Evolutionary conservation across 2,113 vertebrate species (phyloP), one percentile per base, ranked within the genome.

Genomic region (Lipotes vexillifer): DNA sequence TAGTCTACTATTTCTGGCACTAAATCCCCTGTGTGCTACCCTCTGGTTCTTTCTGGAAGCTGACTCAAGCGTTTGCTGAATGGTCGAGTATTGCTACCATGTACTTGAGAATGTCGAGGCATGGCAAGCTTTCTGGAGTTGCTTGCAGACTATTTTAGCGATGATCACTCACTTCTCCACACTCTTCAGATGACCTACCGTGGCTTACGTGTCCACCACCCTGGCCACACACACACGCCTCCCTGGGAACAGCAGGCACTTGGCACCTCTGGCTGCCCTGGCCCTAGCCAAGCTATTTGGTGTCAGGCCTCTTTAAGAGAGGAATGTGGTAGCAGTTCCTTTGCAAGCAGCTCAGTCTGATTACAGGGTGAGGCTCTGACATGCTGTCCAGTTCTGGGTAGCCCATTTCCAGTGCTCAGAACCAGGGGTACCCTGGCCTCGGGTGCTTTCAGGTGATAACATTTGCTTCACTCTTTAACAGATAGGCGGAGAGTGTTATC

Each of bases 371-470:
- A 95, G 65, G 33, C 1, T 0, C 77, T 81, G 49, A 81, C 0
- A 0, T 93, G 89, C 90, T 36, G 14, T 75, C 49, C 49, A 59
- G 49, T 8, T 98, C 97, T 59, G 27, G 81, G 95, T 81, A 96
- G 57, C 55, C 89, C 91, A 33, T 31, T 52, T 27, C 13, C 91
- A 80, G 82, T 97, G 86, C 89, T 94, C 33, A 57, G 97, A 98
- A 97, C 88, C 57, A 3, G 75, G 92, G 87, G 52, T 94, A 38
- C 29, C 31, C 72, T 84, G 31, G 66, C 66, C 57, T 49, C 4
- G 0, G 75, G 78, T 98, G 97, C 84, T 68, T 85, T 33, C 46
- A 31, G 61, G 55, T 94, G 97, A 98, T 98, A 98, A 97, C 80
- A 66, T 87, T 97, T 97, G 93, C 96, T 78, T 66, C 75, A 18